These are phyloP conservation scores for Dendrocopos noguchii DNA, from an alignment of 2,113 vertebrate genomes.

Conservation along the genomic window DNA sequence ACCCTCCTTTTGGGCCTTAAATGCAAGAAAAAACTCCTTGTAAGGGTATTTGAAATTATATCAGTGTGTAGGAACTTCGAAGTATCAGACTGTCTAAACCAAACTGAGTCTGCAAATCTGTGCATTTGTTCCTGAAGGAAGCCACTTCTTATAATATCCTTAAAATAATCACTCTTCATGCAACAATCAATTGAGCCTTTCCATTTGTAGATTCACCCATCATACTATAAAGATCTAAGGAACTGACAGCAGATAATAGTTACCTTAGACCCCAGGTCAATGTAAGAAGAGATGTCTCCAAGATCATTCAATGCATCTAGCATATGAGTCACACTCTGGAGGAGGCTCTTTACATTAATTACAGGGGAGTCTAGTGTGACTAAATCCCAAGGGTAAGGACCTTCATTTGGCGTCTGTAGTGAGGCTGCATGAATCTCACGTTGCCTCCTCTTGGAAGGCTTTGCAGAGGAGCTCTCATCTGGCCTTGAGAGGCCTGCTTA, in stretches of 20 bases:
- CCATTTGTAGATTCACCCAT: not conserved
- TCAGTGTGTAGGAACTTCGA: fast-evolving
- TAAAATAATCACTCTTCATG: not conserved
- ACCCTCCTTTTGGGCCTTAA: not conserved
- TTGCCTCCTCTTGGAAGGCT: not conserved
- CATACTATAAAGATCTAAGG: not conserved
- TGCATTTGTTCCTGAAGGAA: not conserved
- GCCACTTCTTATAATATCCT: not conserved
- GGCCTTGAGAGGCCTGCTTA: not conserved
- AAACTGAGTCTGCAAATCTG: not conserved
- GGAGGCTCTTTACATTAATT: not conserved
- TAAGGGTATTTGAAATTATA: not conserved
- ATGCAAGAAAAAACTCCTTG: not conserved
- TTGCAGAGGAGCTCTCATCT: not conserved
- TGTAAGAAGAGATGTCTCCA: not conserved
- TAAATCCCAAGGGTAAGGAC: not conserved
- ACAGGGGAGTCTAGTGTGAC: not conserved
- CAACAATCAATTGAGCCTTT: not conserved
- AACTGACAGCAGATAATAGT: not conserved
- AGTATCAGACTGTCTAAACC: not conserved
- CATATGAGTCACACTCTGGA: not conserved
- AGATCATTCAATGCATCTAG: not conserved
- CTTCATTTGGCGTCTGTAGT: not conserved
- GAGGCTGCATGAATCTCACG: not conserved
- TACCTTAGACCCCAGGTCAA: not conserved